phyloP scores from a whole-genome alignment of 1,140 invertebrate genomes.

The Danaus melanippus region DNA sequence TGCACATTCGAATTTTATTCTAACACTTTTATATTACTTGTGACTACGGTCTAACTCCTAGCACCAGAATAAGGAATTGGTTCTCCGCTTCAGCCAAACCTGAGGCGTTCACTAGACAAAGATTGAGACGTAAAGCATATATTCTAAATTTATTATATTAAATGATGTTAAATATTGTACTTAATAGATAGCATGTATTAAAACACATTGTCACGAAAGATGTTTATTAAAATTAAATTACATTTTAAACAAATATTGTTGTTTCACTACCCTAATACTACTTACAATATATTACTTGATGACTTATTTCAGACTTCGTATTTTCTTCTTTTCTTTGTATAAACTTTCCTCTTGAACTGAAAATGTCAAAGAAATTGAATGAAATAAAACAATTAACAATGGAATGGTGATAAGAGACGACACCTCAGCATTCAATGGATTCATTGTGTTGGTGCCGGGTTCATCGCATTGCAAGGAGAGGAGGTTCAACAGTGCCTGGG shows the following conservation, averaged over 20 bases:
- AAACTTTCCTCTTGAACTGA: slow-evolving; percentile 75
- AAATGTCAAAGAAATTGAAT: slow-evolving; percentile 39
- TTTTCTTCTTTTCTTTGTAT: slow-evolving; percentile 78
- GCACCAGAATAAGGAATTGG: too few species aligned
- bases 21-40: too few species aligned
- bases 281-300: slow-evolving; percentile 5
- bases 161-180: slow-evolving; percentile 30
- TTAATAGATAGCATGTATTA: slow-evolving; percentile 39
- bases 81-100: background rate
- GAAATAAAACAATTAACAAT: background rate
- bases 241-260: slow-evolving; percentile 39
- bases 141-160: slow-evolving; percentile 55
- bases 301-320: slow-evolving; percentile 70
- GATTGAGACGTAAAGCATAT: slow-evolving; percentile 51
- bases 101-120: slow-evolving; percentile 8
- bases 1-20: too few species aligned
- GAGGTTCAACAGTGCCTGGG: too few species aligned
- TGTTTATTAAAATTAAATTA: slow-evolving; percentile 59
- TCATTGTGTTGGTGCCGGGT: too few species aligned
- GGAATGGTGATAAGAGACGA: background rate
- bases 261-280: slow-evolving; percentile 24
- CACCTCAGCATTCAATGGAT: too few species aligned
- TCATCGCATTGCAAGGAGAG: too few species aligned
- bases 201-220: slow-evolving; percentile 53
- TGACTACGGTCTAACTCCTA: too few species aligned